Percentiles rank a stretch among this genome's conserved stretches.
phyloP scores from a whole-genome alignment of 2,113 vertebrate genomes.

The Oophaga pumilio region DNA sequence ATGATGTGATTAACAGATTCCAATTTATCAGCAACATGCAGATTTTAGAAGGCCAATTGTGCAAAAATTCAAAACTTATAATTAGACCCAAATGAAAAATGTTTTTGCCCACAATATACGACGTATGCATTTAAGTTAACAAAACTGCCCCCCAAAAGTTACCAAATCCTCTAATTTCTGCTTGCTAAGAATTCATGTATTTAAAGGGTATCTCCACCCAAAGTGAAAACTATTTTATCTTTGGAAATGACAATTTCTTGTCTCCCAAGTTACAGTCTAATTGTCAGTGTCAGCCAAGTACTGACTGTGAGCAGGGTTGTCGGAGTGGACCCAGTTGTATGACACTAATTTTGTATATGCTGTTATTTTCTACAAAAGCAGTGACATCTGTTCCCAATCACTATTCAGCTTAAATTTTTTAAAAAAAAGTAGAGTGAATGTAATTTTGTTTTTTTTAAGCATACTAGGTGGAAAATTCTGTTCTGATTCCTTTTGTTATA shows the following conservation, averaged over 20 bases:
- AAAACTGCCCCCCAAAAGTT: no score
- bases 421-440: neutral
- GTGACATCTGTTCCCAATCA: neutral
- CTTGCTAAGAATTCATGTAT: neutral
- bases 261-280: neutral
- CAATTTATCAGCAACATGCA: no score
- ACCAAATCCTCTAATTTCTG: no score
- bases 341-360: neutral
- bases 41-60: no score
- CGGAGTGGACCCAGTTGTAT: neutral
- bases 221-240: neutral
- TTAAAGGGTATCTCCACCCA: neutral
- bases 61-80: no score
- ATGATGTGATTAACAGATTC: no score
- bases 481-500: no score
- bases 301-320: neutral
- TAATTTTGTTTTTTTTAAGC: neutral
- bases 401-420: neutral
- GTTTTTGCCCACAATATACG: no score
- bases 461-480: no score
- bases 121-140: no score
- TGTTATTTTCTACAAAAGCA: neutral
- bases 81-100: no score
- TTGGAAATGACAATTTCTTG: neutral
- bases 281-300: neutral